Evolutionary conservation across 2,113 vertebrate genomes (phyloP), one percentile per base, ranked within the genome.

Genomic region (Fregata magnificens): DNA sequence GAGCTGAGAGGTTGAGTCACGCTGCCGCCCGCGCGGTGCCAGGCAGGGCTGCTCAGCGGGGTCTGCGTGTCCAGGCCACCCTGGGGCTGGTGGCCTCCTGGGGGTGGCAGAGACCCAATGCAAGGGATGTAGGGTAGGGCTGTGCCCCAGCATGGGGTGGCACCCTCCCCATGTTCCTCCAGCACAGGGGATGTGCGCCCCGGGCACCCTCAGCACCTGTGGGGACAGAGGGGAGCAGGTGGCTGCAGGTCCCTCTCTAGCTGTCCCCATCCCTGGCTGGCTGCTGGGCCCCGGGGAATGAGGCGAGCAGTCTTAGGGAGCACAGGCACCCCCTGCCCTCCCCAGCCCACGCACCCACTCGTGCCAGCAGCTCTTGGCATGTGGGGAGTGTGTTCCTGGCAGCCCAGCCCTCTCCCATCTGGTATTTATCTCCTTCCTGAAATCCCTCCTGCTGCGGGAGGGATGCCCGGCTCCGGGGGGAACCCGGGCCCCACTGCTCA

Each of bases 371-470:
- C 93, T 97, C 87, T 95, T 96, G 90, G 95, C 95, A 96, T 10
- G 3, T 8, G 1, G 79, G 74, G 45, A 94, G 53, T 70, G 67
- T 90, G 91, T 95, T 97, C 96, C 96, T 96, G 97, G 93, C 97
- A 97, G 93, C 91, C 95, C 38, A 0, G 76, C 81, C 86, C 67
- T 93, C 92, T 90, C 82, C 93, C 96, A 96, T 94, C 94, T 97
- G 94, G 89, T 95, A 92, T 96, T 97, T 96, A 92, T 92, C 89
- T 90, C 66, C 87, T 96, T 95, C 89, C 94, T 40, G 88, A 96
- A 95, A 97, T 95, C 90, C 90, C 94, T 96, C 82, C 66, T 47
- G 87, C 84, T 70, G 91, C 22, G 31, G 90, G 94, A 82, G 73
- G 90, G 55, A 91, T 74, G 88, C 88, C 90, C 7, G 1, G 47